Percentiles rank a stretch among this genome's conserved stretches.
phyloP scores from a whole-genome alignment of 1,140 invertebrate genomes.

The Anthonomus grandis region DNA sequence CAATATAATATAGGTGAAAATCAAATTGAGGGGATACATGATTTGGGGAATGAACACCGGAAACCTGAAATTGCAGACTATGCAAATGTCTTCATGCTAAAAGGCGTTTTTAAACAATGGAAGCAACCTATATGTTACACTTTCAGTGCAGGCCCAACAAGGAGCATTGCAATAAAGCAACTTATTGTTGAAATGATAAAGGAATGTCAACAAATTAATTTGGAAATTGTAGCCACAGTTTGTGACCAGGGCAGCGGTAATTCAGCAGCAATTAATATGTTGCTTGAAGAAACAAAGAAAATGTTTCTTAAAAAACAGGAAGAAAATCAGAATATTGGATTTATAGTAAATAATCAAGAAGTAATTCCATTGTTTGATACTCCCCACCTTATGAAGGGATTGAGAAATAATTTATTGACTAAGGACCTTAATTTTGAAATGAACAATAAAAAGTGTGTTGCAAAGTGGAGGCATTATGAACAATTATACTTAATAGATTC shows the following conservation, averaged over 20 bases:
- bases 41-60: constrained; percentile 26
- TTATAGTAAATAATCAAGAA: constrained; percentile 33
- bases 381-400: constrained; percentile 43
- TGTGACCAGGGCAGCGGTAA: constrained; percentile 39
- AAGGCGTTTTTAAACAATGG: constrained; percentile 36
- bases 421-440: constrained; percentile 34
- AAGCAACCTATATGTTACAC: constrained; percentile 37
- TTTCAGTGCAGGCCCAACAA: constrained; percentile 31
- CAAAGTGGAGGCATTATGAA: constrained; percentile 33
- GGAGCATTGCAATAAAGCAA: constrained; percentile 20
- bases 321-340: constrained; percentile 25
- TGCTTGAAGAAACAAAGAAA: constrained; percentile 14
- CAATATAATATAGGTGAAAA: constrained; percentile 10
- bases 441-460: constrained; percentile 20
- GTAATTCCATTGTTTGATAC: constrained; percentile 40
- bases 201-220: constrained; percentile 28
- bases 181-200: constrained; percentile 29
- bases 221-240: constrained; percentile 37
- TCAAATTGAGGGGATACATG: constrained; percentile 30
- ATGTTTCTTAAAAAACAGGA: constrained; percentile 11
- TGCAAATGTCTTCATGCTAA: constrained; percentile 41
- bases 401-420: constrained; percentile 41
- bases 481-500: constrained; percentile 24
- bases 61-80: constrained; percentile 36
- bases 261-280: constrained; percentile 37